Evolutionary conservation across 2,113 vertebrate genomes (phyloP), one percentile per base, ranked within the genome.

Genomic region (Amphiprion ocellaris): DNA sequence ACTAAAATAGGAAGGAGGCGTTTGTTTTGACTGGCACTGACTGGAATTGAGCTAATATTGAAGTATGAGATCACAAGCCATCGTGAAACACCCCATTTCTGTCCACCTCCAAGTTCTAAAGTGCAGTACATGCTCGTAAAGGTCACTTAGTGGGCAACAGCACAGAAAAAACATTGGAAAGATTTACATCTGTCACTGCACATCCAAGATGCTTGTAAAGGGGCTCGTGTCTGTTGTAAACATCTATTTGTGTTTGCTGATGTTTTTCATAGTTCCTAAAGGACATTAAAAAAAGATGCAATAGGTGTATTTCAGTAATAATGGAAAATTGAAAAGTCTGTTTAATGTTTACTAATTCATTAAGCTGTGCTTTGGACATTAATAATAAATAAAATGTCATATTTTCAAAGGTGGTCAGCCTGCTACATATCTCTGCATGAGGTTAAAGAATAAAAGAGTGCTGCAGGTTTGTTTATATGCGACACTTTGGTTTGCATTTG

Each of bases 1-100:
- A 54, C 26, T 71, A 63, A 41, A 50, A 46, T 3, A 61, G 65
- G 53, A 73, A 60, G 3, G 30, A 78, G 41, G 4, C 0, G 24
- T 67, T 87, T 92, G 63, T 79, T 90, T 90, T 71, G 19, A 82
- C 74, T 90, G 84, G 83, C 60, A 14, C 19, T 0, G 14, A 28
- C 24, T 16, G 52, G 64, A 49, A 26, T 28, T 26, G 44, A 56
- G 71, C 76, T 53, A 58, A 85, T 21, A 73, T 15, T 70, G 66
- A 90, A 67, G 21, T 66, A 41, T 87, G 74, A 83, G 33, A 9
- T 84, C 69, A 73, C 23, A 12, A n/a, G 24, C 16, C 30, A n/a
- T 59, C 66, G 21, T 16, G 1, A 77, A 77, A 73, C 58, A 46
- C 23, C n/a, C 16, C 47, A 44, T 44, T 9, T 49, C 10, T 81